Evolutionary conservation across 2,888 invertebrate genomes (phyloP).

Genomic region (Drosophila percnosoma): DNA sequence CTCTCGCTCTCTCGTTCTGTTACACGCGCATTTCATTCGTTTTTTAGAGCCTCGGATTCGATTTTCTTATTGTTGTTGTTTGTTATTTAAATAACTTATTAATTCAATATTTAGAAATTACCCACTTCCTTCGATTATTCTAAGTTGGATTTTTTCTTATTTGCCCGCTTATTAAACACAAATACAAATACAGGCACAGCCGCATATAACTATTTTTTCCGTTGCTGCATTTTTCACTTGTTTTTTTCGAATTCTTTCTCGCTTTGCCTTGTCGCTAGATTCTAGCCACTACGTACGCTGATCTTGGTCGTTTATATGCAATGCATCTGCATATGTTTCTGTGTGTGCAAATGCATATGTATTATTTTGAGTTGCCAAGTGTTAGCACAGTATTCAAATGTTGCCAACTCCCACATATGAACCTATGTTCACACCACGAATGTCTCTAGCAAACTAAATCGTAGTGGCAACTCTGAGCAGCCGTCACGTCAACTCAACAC

Average conservation of each 20-base stretch:
- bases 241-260: constrained; percentile 10
- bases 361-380: constrained; percentile 59
- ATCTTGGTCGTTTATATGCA: constrained; percentile 38
- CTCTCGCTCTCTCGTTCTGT: constrained; percentile 40
- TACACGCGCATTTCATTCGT: constrained; percentile 64
- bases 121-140: constrained; percentile 31
- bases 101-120: constrained; percentile 64
- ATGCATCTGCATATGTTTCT: constrained; percentile 50
- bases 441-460: constrained; percentile 56
- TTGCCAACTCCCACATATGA: constrained; percentile 53
- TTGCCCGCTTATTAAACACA: constrained; percentile 30
- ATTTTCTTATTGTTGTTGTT: constrained; percentile 70
- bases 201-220: constrained; percentile 29
- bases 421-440: constrained; percentile 55
- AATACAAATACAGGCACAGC: constrained; percentile 29
- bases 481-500: constrained; percentile 8
- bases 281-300: constrained; percentile 10
- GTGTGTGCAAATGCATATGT: constrained; percentile 34
- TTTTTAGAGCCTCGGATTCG: constrained; percentile 46
- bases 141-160: constrained; percentile 16
- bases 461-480: constrained; percentile 49
- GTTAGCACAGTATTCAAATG: constrained; percentile 52
- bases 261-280: constrained; percentile 13
- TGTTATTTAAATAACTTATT: constrained; percentile 58
- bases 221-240: constrained; percentile 50